Percentiles rank a stretch among this genome's conserved stretches.
Evolutionary conservation across 35 echinoderm and acorn worm genomes (phyloP).

Genomic region (Chiridota heheva): DNA sequence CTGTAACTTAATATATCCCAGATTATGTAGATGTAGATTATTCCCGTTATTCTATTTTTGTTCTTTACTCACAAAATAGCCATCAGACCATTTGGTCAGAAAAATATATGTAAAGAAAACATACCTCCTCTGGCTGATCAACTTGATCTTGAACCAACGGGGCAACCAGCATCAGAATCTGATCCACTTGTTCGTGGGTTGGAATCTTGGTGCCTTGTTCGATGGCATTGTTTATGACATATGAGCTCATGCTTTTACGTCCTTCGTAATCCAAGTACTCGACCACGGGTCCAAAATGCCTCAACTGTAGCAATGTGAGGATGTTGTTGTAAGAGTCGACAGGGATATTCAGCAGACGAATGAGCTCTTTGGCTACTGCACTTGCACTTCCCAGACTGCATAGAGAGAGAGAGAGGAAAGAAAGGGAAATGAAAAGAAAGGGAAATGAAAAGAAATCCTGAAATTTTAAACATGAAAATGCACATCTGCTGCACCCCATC

Average conservation of each 20-base stretch:
- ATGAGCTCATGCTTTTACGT: slow-evolving; percentile 61
- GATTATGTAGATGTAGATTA: not conserved
- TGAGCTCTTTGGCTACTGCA: slow-evolving; percentile 85
- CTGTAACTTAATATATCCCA: too few species aligned
- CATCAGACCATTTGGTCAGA: too few species aligned
- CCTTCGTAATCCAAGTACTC: slow-evolving; percentile 95
- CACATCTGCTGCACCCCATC: too few species aligned
- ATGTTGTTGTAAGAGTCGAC: slow-evolving; percentile 94
- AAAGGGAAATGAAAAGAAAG: not conserved
- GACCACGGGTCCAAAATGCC: slow-evolving; percentile 68
- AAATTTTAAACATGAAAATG: too few species aligned
- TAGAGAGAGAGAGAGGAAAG: not conserved
- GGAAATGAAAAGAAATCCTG: too few species aligned
- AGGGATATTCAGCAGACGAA: slow-evolving; percentile 88
- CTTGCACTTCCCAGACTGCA: slow-evolving; percentile 57
- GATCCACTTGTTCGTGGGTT: slow-evolving; percentile 77
- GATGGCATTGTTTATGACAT: slow-evolving; percentile 87
- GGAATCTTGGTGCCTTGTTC: slow-evolving; percentile 66
- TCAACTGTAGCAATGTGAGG: slow-evolving; percentile 77
- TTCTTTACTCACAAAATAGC: too few species aligned
- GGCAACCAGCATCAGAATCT: slow-evolving; percentile 74
- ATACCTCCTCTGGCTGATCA: slow-evolving; percentile 92
- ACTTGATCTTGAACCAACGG: slow-evolving; percentile 86
- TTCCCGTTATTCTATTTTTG: not conserved
- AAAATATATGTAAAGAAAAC: not conserved